Conservation (phyloP, 1,140 invertebrate species). For the Papilio dardanus region DNA sequence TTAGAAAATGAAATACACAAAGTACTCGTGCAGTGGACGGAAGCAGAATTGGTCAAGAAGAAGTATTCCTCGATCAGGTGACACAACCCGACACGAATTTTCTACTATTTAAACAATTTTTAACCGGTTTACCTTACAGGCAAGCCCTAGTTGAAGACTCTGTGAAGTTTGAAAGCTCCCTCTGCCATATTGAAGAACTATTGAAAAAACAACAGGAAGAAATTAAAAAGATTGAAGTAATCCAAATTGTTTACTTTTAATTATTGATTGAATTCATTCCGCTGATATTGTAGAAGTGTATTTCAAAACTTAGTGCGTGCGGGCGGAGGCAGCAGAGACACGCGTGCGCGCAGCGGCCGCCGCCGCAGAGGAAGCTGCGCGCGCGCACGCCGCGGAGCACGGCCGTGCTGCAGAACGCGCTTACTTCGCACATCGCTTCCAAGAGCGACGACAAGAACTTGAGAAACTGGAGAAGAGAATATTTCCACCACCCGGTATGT, state of each 20-base stretch:
- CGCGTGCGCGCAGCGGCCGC: constrained; percentile 86
- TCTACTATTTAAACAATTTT: background rate
- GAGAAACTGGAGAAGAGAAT: constrained; percentile 88
- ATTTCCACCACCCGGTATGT: constrained; percentile 82
- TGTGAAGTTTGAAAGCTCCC: constrained; percentile 87
- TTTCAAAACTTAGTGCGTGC: constrained; percentile 78
- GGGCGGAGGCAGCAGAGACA: constrained; percentile 87
- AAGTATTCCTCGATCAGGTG: constrained; percentile 88
- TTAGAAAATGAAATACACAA: constrained; percentile 90
- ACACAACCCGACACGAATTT: background rate
- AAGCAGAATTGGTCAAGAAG: constrained; percentile 89
- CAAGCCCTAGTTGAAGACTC: constrained; percentile 87
- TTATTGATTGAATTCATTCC: too few relatives aligned
- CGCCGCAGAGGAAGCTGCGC: constrained; percentile 86
- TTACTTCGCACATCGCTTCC: constrained; percentile 86
- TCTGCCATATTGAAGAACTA: constrained; percentile 86
- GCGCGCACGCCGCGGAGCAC: constrained; percentile 84
- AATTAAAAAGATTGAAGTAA: constrained; percentile 71
- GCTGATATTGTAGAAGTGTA: too few relatives aligned
- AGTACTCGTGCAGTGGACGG: constrained; percentile 90
- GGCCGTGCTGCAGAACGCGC: constrained; percentile 85
- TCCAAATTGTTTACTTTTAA: too few relatives aligned
- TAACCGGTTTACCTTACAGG: constrained; percentile 56
- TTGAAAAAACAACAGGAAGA: constrained; percentile 87
- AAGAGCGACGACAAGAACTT: constrained; percentile 86